Base-by-base conservation (phyloP, 2,888 invertebrate species). In the Rhingia campestris region DNA sequence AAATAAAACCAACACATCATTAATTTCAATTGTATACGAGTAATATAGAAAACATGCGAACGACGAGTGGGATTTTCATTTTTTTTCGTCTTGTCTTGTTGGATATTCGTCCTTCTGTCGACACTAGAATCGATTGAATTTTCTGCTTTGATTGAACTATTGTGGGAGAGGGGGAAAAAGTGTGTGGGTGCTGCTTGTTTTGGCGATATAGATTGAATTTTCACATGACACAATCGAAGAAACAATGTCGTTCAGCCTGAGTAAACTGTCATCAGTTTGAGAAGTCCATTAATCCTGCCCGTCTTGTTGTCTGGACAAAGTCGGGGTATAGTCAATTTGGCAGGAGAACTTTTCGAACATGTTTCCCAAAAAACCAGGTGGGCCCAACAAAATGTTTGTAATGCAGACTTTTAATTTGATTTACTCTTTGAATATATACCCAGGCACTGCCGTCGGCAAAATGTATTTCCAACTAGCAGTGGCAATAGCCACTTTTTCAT, bases 1-100 rank as follows among this genome's bases (percentile, higher is more conserved):
- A 93, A 94, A 92, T 92, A 91, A 91, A 91, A 90, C 88, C 89
- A 89, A 88, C 81, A 87, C 85, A 79, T 77, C 77, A 77, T 81
- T 76, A 75, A 86, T 80, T 76, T 76, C 74, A 63, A 84, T 66
- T 22, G 1, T 22, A 22, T 22, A 22, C 1, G 22, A 22, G 22
- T 22, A 22, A 22, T 22, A 22, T 22, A 22, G 22, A 22, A 59
- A 64, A 74, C 76, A 72, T 73, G 86, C 80, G 22, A 22, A 22
- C 22, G 22, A 67, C 63, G 59, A 77, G 33, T 41, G 45, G 33
- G 22, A 45, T 14, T 49, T 41, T 32, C 58, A 45, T 69, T 59
- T 69, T 69, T 35, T 10, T 37, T 56, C 64, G 53, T 66, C 54
- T 37, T 56, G 45, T 22, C 22, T 22, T 32, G 14, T 45, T 58